A percentile compares a stretch with the other conserved stretches of the same genome.
phyloP scores from a whole-genome alignment of 1,140 invertebrate species.

The Hetaerina americana region DNA sequence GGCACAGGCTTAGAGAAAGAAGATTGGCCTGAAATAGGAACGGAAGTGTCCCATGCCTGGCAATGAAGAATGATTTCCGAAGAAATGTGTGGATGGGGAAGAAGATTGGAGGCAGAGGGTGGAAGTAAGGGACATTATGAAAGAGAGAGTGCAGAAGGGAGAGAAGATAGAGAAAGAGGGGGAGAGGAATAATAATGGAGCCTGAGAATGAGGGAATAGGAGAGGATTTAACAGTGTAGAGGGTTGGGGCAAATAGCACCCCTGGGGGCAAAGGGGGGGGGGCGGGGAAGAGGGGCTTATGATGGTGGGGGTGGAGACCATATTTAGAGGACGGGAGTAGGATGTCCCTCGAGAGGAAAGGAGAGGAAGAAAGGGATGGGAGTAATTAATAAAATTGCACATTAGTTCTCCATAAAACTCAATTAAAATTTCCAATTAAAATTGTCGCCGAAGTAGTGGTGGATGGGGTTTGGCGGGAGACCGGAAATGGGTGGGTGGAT shows the following conservation, averaged over 20 bases:
- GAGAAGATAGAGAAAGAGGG: neutral
- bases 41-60: too few species aligned
- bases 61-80: too few species aligned
- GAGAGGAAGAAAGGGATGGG: neutral
- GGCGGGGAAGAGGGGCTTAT: neutral
- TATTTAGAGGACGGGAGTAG: neutral
- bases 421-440: constrained; percentile 1
- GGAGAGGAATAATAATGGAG: neutral
- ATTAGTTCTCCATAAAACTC: neutral
- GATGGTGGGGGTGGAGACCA: neutral
- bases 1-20: too few species aligned
- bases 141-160: too few species aligned
- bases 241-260: too few species aligned
- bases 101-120: too few species aligned
- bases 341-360: too few species aligned
- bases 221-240: too few species aligned
- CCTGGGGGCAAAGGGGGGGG: neutral
- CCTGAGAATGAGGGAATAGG: neutral
- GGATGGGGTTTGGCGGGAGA: neutral
- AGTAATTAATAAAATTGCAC: neutral
- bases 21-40: too few species aligned
- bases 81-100: too few species aligned
- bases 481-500: neutral
- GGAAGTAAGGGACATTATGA: too few species aligned
- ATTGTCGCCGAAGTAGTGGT: neutral